A percentile compares a stretch with the other conserved stretches of the same genome.
phyloP scores from a whole-genome alignment of 2,113 vertebrate genomes.

The Xiphophorus couchianus region DNA sequence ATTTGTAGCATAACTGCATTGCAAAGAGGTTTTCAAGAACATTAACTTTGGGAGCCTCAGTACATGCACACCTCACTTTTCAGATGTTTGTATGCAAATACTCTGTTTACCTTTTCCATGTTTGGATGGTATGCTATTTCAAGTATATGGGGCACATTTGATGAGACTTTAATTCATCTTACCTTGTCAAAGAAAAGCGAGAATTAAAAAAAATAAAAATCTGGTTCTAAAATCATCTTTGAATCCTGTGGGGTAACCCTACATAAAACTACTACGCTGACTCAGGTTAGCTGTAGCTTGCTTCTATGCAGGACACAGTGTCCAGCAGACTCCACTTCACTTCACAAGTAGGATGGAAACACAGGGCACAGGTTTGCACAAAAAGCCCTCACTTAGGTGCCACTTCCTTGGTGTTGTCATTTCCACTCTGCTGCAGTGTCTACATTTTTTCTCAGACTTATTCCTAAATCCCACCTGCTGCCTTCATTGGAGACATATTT shows the following conservation, averaged over 20 bases:
- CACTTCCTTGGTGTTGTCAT: conserved; percentile 57
- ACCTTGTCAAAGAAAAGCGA: neutral
- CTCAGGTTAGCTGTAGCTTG: conserved; percentile 14
- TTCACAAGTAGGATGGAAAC: conserved; percentile 76
- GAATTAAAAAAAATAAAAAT: neutral
- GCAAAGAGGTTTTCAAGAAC: too few relatives aligned
- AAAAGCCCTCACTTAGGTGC: conserved; percentile 58
- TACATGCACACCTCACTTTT: too few relatives aligned
- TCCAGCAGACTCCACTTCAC: conserved; percentile 66
- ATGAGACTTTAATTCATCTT: neutral
- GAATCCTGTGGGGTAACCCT: neutral
- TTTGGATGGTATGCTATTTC: too few relatives aligned
- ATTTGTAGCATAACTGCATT: too few relatives aligned
- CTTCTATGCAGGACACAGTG: conserved; percentile 61
- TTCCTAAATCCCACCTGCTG: neutral
- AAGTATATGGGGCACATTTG: neutral
- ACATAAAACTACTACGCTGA: conserved; percentile 14
- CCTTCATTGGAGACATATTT: conserved; percentile 7
- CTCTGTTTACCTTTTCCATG: too few relatives aligned
- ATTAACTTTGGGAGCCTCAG: too few relatives aligned
- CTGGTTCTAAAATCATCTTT: conserved; percentile 4
- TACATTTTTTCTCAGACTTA: conserved; percentile 25
- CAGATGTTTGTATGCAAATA: too few relatives aligned
- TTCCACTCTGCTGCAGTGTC: conserved; percentile 22
- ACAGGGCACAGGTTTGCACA: conserved; percentile 65